A percentile compares a stretch with the other conserved stretches of the same genome.
phyloP scores from a whole-genome alignment of 2,797 vertebrate species.

The Pangasius mekongensis region DNA sequence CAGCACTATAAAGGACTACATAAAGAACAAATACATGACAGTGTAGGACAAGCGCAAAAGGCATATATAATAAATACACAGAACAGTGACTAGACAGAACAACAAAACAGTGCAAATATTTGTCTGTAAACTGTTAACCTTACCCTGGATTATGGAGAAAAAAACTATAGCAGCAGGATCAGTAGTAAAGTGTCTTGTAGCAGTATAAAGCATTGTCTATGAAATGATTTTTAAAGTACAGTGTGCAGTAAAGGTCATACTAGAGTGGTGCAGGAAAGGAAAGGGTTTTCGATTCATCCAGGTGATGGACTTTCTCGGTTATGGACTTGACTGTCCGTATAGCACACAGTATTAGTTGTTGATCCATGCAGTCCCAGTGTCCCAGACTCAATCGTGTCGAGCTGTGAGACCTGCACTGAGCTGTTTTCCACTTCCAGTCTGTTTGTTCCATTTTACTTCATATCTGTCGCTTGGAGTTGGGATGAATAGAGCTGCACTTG shows the following conservation, averaged over 20 bases:
- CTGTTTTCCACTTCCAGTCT: slow-evolving; percentile 10
- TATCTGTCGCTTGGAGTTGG: slow-evolving; percentile 29
- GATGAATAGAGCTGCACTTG: slow-evolving; percentile 46
- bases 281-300: neutral
- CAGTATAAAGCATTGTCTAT: neutral
- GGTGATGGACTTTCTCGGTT: neutral
- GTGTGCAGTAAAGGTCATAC: neutral
- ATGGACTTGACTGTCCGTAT: slow-evolving; percentile 28
- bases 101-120: neutral
- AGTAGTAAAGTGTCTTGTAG: neutral
- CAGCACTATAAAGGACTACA: neutral
- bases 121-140: neutral
- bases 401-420: slow-evolving; percentile 8
- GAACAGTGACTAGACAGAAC: neutral
- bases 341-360: slow-evolving; percentile 20
- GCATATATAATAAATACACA: neutral
- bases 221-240: neutral
- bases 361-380: slow-evolving; percentile 27
- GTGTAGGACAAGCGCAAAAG: neutral
- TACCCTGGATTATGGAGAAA: neutral
- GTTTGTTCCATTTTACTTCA: slow-evolving; percentile 40
- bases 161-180: neutral
- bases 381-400: slow-evolving; percentile 12
- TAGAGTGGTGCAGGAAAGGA: neutral
- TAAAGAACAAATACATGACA: neutral